Evolutionary conservation across 1,140 invertebrate genomes (phyloP), one percentile per base, ranked within the genome.

Genomic region (Paraescarpia echinospica): DNA sequence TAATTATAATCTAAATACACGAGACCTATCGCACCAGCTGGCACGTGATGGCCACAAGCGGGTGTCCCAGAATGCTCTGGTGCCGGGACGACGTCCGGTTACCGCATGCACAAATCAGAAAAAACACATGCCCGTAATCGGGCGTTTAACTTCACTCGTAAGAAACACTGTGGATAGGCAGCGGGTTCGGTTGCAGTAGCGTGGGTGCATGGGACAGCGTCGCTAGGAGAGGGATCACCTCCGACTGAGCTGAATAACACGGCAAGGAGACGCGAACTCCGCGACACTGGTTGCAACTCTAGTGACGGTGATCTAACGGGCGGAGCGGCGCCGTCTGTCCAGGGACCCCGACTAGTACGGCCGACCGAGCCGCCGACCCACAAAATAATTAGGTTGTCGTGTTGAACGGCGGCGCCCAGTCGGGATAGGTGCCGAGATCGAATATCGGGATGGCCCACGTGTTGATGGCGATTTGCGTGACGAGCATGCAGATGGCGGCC

Each of bases 401-500:
- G 59, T 77, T 77, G 9, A 27, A 27, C 27, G 12, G 59, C 9
- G 48, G 92, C 8, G 93, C 93, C 93, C 93, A 93, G 34, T 35
- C 92, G 22, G 93, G 93, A 35, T 91, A 93, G 34, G 34, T 51
- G 18, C 90, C 92, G 0, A 93, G 90, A 34, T 92, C 90, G 77
- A 92, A 93, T 27, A 90, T 92, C 18, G 92, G 35, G 35, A 88
- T 91, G 34, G 92, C 93, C 92, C 92, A 93, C 22, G 93, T 92
- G 90, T 93, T 93, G 48, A 92, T 93, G 48, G 93, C 92, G 22
- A 93, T 18, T 89, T 93, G 93, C 31, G 92, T 90, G n/a, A 92
- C 89, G 31, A 91, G 41, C 14, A 93, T 59, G 89, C 93, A 93
- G 34, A 93, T 90, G 90, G 35, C 34, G 33, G 35, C 34, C 35